Conservation (phyloP, 1,140 invertebrate species). For the Drosophila ficusphila region DNA sequence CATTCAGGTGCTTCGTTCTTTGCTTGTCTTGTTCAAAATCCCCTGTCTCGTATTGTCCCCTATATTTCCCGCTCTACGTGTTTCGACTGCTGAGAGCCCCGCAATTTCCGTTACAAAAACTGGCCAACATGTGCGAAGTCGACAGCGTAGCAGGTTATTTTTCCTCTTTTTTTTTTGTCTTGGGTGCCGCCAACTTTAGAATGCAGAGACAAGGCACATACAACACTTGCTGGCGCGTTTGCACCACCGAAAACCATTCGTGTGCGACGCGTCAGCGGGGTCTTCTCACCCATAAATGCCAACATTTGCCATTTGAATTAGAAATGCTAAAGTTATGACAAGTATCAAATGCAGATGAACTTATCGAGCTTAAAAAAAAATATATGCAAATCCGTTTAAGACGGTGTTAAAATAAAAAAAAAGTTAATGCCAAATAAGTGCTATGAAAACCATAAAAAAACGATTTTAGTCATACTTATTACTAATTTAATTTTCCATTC, state of each 20-base stretch:
- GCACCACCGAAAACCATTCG: constrained; percentile 44
- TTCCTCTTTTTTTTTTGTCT: constrained; percentile 13
- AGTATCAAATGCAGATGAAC: constrained; percentile 37
- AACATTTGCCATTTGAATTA: constrained; percentile 71
- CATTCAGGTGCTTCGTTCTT: constrained; percentile 9
- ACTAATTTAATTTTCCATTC: background rate
- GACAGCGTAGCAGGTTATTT: constrained; percentile 45
- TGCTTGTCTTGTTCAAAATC: constrained; percentile 15
- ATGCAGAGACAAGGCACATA: constrained; percentile 38
- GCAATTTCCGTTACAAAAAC: constrained; percentile 78
- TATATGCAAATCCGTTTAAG: too few species aligned
- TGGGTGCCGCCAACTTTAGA: constrained; percentile 55
- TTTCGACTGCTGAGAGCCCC: constrained; percentile 47
- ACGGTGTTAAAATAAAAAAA: background rate
- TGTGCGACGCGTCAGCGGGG: constrained; percentile 56
- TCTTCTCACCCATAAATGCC: constrained; percentile 48
- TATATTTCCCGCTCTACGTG: constrained; percentile 41
- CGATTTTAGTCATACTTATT: background rate
- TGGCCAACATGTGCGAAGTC: constrained; percentile 54
- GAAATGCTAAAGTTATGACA: constrained; percentile 35
- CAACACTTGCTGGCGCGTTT: constrained; percentile 16
- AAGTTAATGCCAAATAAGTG: background rate
- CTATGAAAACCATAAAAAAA: background rate
- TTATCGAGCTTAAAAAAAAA: background rate
- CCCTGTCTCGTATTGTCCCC: background rate